Base-by-base conservation (phyloP, 2,888 invertebrate species). In the Pheosia gnoma region DNA sequence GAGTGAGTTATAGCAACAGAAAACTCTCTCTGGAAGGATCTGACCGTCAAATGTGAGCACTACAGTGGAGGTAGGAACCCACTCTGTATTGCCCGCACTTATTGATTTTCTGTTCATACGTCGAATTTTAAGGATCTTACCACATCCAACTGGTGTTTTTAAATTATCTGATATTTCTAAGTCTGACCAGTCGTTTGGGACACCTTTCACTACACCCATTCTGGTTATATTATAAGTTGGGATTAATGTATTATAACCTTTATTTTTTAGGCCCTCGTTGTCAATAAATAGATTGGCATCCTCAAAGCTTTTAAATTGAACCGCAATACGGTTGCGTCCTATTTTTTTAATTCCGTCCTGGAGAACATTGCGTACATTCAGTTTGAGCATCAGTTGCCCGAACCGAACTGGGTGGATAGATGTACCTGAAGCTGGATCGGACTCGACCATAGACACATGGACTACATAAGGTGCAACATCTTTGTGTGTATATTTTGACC, bases 1-100 rank as follows among this genome's bases (percentile, higher is more conserved):
- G 10, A n/a, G 10, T 47, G 47, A 47, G 10, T 47, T 11, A 47
- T 11, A 10, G 10, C 8, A 11, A 67, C 68, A 66, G 65, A 61
- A 56, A 11, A 11, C 36, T 4, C 54, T 5, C 37, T 54, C 37
- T 5, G 54, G 54, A 37, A 54, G 54, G 13, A 25, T 25, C 36
- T 54, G 54, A 25, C 54, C 54, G 9, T 54, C 54, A 36, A 54
- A 54, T 5, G 54, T 54, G 6, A 54, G 25, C 5, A 54, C 54
- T 10, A 54, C 54, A n/a, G 54, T 36, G 5, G 54, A n/a, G 37
- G 13, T 54, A 25, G 54, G 54, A 10, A 36, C 25, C 54, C 54
- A 54, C 36, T 54, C 25, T 6, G 36, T 25, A 5, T 5, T 6
- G 4, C 25, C 54, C 5, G 11, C 54, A 54, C 0, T 25, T 25